These are phyloP conservation scores for Oceanodroma leucorhoa DNA, from an alignment of 2,797 vertebrate genomes.

Conservation along the genomic window DNA sequence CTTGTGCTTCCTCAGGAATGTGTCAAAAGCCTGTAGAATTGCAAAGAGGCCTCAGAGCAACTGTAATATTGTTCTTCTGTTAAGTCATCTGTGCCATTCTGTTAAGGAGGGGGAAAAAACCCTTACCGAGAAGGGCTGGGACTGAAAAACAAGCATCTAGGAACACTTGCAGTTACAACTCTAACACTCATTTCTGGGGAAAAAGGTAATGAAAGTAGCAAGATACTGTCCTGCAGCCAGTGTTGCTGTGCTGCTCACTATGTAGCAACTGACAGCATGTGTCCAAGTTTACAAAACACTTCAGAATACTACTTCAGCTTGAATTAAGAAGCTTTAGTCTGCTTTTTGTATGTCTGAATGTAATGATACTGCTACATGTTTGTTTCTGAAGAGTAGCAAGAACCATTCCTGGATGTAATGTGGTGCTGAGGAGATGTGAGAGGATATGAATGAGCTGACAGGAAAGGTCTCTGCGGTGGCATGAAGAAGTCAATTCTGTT, in stretches of 20 bases:
- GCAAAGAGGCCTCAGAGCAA: background rate
- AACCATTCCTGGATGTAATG: background rate
- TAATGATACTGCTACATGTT: background rate
- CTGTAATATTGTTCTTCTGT: background rate
- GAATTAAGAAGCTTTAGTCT: background rate
- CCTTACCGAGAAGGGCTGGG: background rate
- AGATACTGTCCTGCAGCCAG: background rate
- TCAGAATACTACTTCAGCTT: background rate
- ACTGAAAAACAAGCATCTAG: background rate
- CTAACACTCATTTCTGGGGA: background rate
- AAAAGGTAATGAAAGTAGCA: background rate
- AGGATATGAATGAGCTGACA: background rate
- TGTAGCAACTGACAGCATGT: background rate
- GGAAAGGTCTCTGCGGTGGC: background rate
- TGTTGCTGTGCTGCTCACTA: background rate
- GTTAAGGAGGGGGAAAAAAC: background rate
- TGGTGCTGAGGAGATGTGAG: background rate
- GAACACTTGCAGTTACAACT: background rate
- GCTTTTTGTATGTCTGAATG: background rate
- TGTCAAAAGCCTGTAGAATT: background rate
- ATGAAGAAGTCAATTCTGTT: background rate
- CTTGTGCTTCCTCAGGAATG: slow-evolving; percentile 4
- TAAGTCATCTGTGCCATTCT: background rate
- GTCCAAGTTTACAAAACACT: background rate
- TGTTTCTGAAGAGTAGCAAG: background rate